Percentiles rank a stretch among this genome's conserved stretches.
phyloP scores from a whole-genome alignment of 1,140 invertebrate species.

The Teleogryllus occipitalis region DNA sequence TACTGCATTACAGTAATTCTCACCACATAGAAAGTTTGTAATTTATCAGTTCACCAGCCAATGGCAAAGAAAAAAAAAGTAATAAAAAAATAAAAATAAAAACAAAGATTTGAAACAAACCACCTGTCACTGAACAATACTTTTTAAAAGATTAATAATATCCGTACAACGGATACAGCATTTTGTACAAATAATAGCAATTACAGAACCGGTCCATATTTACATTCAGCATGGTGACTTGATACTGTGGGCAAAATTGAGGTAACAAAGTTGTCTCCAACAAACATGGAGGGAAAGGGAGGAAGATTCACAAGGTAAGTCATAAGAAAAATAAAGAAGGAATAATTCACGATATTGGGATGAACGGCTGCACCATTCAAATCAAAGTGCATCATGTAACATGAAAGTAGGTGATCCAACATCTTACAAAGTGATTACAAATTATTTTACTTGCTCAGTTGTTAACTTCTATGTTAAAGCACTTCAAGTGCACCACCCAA shows the following conservation, averaged over 20 bases:
- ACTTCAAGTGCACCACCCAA: constrained; percentile 18
- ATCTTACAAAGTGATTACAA: constrained; percentile 12
- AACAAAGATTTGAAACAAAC: constrained; percentile 13
- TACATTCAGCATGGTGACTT: constrained; percentile 22
- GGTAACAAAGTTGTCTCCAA: constrained; percentile 21
- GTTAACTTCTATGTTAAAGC: constrained; percentile 16
- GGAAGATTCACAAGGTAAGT: too few relatives aligned
- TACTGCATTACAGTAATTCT: background rate
- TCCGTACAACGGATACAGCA: constrained; percentile 20
- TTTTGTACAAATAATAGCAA: constrained; percentile 23
- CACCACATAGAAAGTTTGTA: background rate
- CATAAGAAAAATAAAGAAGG: background rate
- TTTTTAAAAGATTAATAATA: constrained; percentile 14
- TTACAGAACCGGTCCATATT: constrained; percentile 22
- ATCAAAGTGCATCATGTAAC: background rate
- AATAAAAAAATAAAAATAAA: constrained; percentile 3
- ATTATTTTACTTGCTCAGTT: constrained; percentile 13
- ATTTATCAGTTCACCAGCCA: background rate
- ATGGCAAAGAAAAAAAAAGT: background rate
- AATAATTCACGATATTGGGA: background rate
- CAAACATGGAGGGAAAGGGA: constrained; percentile 6
- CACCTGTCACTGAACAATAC: constrained; percentile 16
- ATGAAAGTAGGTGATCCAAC: constrained; percentile 12
- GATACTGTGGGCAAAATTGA: constrained; percentile 21
- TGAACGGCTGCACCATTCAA: background rate